Evolutionary conservation across 1,140 invertebrate species (phyloP).

Genomic region (Teleopsis dalmanni): DNA sequence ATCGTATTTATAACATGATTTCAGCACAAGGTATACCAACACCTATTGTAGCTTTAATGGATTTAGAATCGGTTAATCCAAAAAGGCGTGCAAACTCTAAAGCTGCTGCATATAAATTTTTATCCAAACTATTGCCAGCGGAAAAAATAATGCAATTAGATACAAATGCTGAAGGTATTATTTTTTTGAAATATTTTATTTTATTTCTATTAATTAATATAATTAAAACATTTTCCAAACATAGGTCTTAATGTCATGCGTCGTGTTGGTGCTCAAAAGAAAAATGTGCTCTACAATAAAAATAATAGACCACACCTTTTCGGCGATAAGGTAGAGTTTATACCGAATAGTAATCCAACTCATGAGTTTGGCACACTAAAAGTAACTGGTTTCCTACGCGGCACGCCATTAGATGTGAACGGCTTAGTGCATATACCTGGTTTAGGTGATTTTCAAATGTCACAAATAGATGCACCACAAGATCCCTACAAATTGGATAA

Average conservation of each 20-base stretch:
- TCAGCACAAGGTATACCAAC: conserved; percentile 80
- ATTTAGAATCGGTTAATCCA: conserved; percentile 60
- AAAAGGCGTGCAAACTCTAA: conserved; percentile 70
- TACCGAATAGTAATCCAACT: conserved; percentile 48
- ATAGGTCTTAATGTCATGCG: conserved; percentile 61
- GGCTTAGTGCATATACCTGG: conserved; percentile 82
- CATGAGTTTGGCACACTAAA: conserved; percentile 62
- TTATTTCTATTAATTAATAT: background rate
- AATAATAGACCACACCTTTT: conserved; percentile 73
- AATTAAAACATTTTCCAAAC: background rate
- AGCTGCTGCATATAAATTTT: conserved; percentile 63
- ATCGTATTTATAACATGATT: conserved; percentile 62
- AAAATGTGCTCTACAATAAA: conserved; percentile 62
- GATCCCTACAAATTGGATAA: conserved; percentile 70
- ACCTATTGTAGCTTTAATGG: conserved; percentile 66
- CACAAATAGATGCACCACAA: conserved; percentile 61
- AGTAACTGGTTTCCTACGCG: conserved; percentile 78
- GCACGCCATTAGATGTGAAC: conserved; percentile 76
- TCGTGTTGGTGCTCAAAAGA: conserved; percentile 74
- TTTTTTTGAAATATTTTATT: background rate
- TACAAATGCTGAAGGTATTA: conserved; percentile 59
- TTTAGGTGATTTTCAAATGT: conserved; percentile 87
- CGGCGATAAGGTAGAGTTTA: conserved; percentile 70
- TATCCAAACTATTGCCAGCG: conserved; percentile 72
- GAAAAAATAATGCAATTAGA: conserved; percentile 75